Evolutionary conservation across 2,888 invertebrate species (phyloP), one percentile per base, ranked within the genome.

Genomic region (Morinoia aosen): DNA sequence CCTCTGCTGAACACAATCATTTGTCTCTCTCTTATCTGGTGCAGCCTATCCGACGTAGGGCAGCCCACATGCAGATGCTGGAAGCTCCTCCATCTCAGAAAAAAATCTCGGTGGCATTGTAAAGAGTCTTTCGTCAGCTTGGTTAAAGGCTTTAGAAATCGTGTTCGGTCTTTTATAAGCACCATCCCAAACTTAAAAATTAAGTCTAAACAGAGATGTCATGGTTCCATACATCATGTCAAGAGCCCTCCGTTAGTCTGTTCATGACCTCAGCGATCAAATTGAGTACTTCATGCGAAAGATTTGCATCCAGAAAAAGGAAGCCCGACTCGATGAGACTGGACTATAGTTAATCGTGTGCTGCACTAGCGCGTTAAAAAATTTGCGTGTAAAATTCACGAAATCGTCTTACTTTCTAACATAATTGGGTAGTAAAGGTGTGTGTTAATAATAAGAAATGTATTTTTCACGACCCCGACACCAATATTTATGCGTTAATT

Each of bases 11-110:
- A 93, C 93, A 93, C 93, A 93, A 93, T 93, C 93, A 93, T 93
- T 93, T 93, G 93, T 93, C 93, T 93, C 48, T 93, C 93, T 16
- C 93, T 93, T 93, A 93, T 93, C 93, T 93, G 57, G 57, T 57
- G 93, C 48, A 93, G 58, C 93, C 33, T 93, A 93, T 57, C 25
- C 57, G 93, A 93, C 48, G 57, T 19, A 93, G 93, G 5, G 58
- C 40, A 39, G 48, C 8, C 76, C 76, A 48, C 40, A 90, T 48
- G 90, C 57, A 57, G 93, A 7, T 12, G 58, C 93, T 25, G 58
- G 58, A 93, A 57, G 57, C 58, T 56, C 93, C 48, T 40, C 25
- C 25, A 76, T 19, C 19, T 33, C 33, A 76, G 90, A 90, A 19
- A 5, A 40, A 90, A 90, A 40, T 90, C 40, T 90, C 40, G 33